These are phyloP conservation scores for Berghia stephanieae DNA, from an alignment of 1,140 invertebrate species.

Conservation along the genomic window DNA sequence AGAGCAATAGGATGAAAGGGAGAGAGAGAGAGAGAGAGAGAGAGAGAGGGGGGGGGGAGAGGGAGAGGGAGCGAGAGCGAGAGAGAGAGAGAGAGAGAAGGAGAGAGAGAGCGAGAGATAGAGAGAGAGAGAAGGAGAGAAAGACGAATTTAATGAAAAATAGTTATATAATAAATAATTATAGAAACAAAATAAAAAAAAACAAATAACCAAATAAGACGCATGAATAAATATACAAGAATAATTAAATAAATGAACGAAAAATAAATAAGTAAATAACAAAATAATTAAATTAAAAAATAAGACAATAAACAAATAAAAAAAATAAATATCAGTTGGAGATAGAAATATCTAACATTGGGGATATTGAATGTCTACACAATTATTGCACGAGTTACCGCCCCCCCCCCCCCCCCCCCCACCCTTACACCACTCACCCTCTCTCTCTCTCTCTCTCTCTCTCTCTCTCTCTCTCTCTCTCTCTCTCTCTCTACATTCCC, in stretches of 20 bases:
- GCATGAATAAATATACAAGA: too few relatives aligned
- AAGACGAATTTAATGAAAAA: too few relatives aligned
- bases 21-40: too few relatives aligned
- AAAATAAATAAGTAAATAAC: neutral
- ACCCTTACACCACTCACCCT: neutral
- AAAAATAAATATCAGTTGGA: neutral
- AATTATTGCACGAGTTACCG: neutral
- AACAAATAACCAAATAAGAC: too few relatives aligned
- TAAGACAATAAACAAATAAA: neutral
- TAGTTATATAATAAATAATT: too few relatives aligned
- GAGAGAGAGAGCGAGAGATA: too few relatives aligned
- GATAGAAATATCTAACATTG: neutral
- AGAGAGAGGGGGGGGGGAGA: too few relatives aligned
- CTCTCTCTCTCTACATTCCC: neutral
- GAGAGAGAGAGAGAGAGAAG: too few relatives aligned
- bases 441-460: neutral
- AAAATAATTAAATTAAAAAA: slow-evolving; percentile 8
- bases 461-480: neutral
- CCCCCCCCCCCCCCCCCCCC: neutral
- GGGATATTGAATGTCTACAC: neutral
- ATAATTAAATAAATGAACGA: slow-evolving; percentile 4
- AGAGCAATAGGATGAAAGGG: too few relatives aligned
- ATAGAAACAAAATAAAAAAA: too few relatives aligned
- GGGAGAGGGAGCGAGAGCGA: too few relatives aligned
- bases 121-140: too few relatives aligned